phyloP scores from a whole-genome alignment of 2,888 invertebrate genomes.

The Mesodorylaimus sp. region DNA sequence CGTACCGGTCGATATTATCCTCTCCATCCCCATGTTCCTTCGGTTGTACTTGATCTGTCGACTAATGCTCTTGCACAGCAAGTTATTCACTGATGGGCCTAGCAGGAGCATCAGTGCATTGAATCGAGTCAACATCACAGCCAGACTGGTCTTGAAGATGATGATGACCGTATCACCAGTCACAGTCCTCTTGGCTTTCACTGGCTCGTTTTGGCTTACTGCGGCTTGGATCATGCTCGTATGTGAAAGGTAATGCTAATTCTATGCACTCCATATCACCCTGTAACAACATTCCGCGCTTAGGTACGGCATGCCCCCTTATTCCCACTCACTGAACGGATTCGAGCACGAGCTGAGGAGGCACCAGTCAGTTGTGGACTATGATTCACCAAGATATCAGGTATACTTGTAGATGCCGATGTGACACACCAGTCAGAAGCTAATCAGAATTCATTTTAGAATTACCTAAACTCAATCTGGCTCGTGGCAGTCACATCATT shows the following conservation, averaged over 20 bases:
- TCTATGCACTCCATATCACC: too few relatives aligned
- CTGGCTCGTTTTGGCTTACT: conserved; percentile 98
- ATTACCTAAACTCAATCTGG: conserved; percentile 79
- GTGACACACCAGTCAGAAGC: too few relatives aligned
- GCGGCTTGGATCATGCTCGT: conserved; percentile 96
- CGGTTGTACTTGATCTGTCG: conserved; percentile 96
- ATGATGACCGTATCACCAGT: conserved; percentile 99
- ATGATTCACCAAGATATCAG: too few relatives aligned
- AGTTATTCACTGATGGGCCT: conserved; percentile 95
- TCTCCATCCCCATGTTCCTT: conserved; percentile 98
- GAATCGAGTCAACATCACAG: conserved; percentile 89
- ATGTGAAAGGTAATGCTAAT: conserved; percentile 85
- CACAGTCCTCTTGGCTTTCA: conserved; percentile 91
- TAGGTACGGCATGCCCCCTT: too few relatives aligned
- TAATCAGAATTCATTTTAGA: too few relatives aligned
- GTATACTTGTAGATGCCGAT: too few relatives aligned
- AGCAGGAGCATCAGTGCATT: conserved; percentile 78
- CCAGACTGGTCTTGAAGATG: conserved; percentile 83
- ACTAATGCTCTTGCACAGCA: conserved; percentile 96
- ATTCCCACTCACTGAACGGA: too few relatives aligned
- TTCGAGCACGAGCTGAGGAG: too few relatives aligned
- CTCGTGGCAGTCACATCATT: conserved; percentile 99
- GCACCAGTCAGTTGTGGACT: too few relatives aligned
- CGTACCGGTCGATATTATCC: conserved; percentile 88
- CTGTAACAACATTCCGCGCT: too few relatives aligned